Conservation (phyloP, 2,888 invertebrate genomes). For the Neoaliturus tenellus region DNA sequence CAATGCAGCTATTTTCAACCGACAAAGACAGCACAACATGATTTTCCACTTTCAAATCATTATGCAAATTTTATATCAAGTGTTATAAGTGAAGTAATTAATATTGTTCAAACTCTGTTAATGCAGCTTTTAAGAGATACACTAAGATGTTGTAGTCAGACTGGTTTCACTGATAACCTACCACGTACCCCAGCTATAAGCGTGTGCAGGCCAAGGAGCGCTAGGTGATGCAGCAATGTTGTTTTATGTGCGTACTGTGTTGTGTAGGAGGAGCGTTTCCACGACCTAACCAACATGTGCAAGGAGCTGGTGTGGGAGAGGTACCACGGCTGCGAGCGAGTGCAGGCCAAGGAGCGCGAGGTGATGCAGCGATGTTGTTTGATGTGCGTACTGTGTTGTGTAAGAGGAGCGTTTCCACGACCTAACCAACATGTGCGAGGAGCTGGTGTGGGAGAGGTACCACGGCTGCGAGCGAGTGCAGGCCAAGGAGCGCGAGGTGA, state of each 20-base stretch:
- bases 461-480: slow-evolving; percentile 90
- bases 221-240: slow-evolving; percentile 91
- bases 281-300: slow-evolving; percentile 95
- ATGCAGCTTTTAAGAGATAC: no score
- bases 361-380: slow-evolving; percentile 93
- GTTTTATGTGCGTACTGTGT: no score
- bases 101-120: no score
- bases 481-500: slow-evolving; percentile 83
- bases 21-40: no score
- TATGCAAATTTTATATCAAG: no score
- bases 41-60: no score
- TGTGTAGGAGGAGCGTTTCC: slow-evolving; percentile 97
- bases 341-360: slow-evolving; percentile 81
- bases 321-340: slow-evolving; percentile 90
- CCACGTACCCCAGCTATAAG: slow-evolving; percentile 92
- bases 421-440: slow-evolving; percentile 94
- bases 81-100: no score
- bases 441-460: slow-evolving; percentile 94
- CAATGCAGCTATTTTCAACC: no score
- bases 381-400: no score
- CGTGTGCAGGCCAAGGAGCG: slow-evolving; percentile 82
- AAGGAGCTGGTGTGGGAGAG: slow-evolving; percentile 93
- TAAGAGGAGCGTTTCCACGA: slow-evolving; percentile 97
- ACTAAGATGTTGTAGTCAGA: no score
- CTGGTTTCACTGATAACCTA: no score